A percentile compares a stretch with the other conserved stretches of the same genome.
phyloP scores from a whole-genome alignment of 2,797 vertebrate genomes.

The Channa striata region DNA sequence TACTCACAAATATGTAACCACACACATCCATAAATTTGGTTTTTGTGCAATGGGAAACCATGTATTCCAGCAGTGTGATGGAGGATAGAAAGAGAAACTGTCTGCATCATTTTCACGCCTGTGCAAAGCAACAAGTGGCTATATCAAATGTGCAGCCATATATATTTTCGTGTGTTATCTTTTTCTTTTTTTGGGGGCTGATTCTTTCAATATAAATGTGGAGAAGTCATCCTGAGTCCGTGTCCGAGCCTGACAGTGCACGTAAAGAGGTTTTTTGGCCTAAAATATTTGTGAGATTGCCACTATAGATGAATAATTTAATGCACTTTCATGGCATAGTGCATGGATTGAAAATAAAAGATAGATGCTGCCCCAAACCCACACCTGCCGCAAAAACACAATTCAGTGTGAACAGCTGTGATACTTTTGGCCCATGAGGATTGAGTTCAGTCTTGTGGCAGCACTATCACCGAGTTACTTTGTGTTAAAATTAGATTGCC shows the following conservation, averaged over 20 bases:
- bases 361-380: conserved; percentile 41
- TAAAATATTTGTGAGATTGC: conserved; percentile 78
- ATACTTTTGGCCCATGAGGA: conserved; percentile 47
- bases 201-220: conserved; percentile 47
- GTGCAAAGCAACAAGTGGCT: conserved; percentile 49
- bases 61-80: conserved; percentile 43
- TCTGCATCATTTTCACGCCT: conserved; percentile 54
- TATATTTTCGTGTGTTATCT: conserved; percentile 38
- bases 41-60: conserved; percentile 34
- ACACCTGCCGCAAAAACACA: conserved; percentile 64
- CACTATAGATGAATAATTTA: conserved; percentile 74
- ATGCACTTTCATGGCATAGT: conserved; percentile 54
- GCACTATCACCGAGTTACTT: conserved; percentile 66
- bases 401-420: conserved; percentile 57
- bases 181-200: conserved; percentile 19
- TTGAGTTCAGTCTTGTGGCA: conserved; percentile 54
- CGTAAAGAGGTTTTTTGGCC: conserved; percentile 55
- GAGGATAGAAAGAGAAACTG: conserved; percentile 54
- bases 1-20: neutral
- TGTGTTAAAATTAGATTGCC: conserved; percentile 80
- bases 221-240: conserved; percentile 22
- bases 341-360: conserved; percentile 62
- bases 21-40: conserved; percentile 10
- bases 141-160: conserved; percentile 47
- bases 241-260: conserved; percentile 40